Percentiles rank a stretch among this genome's conserved stretches.
Evolutionary conservation across 2,797 vertebrate species (phyloP).

Genomic region (Neomorphus geoffroyi): DNA sequence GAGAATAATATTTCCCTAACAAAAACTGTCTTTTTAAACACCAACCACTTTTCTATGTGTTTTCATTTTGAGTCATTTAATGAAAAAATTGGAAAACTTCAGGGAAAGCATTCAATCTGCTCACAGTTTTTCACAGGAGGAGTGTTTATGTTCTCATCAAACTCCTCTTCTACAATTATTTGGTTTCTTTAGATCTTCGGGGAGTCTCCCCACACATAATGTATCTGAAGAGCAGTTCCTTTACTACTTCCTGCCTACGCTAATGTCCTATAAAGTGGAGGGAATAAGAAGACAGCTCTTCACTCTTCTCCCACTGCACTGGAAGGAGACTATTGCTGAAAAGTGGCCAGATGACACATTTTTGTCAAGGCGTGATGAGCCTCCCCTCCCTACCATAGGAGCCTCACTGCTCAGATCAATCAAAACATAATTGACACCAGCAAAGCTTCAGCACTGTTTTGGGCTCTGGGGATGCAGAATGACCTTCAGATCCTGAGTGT

Average conservation of each 20-base stretch:
- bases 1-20: slow-evolving; percentile 22
- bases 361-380: background rate
- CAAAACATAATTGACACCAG: background rate
- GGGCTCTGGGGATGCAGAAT: background rate
- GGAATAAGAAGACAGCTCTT: background rate
- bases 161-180: background rate
- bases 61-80: slow-evolving; percentile 39
- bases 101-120: background rate
- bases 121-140: background rate
- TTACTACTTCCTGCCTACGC: background rate
- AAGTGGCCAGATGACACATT: background rate
- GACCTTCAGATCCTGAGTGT: background rate
- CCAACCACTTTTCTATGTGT: background rate
- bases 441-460: background rate
- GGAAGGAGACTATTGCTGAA: background rate
- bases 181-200: background rate
- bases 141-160: slow-evolving; percentile 7
- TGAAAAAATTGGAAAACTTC: background rate
- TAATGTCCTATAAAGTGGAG: background rate
- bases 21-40: slow-evolving; percentile 4
- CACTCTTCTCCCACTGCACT: background rate
- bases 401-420: background rate
- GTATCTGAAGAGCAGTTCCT: background rate
- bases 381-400: background rate
- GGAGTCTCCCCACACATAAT: background rate